Conservation (phyloP, 2,797 vertebrate species). For the Bovichtus diacanthus region DNA sequence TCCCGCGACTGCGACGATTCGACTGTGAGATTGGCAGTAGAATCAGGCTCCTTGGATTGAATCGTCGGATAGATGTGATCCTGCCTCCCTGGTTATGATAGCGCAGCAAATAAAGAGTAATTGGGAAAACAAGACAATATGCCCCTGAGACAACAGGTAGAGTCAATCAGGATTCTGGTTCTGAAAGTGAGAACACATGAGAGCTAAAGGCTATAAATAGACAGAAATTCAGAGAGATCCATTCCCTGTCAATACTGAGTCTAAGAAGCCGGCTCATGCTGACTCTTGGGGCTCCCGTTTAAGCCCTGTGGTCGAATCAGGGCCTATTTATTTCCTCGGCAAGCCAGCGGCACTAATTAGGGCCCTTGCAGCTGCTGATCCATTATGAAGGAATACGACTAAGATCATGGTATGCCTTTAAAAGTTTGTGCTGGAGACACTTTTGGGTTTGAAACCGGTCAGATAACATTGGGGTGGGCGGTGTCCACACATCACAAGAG, state of each 20-base stretch:
- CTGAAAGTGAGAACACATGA: slow-evolving; percentile 57
- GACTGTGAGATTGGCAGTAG: no score
- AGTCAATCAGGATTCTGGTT: slow-evolving; percentile 43
- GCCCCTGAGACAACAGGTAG: slow-evolving; percentile 30
- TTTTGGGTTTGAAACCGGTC: slow-evolving; percentile 54
- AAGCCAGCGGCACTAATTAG: slow-evolving; percentile 76
- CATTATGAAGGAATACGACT: slow-evolving; percentile 75
- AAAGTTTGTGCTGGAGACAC: slow-evolving; percentile 78
- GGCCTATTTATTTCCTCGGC: slow-evolving; percentile 71
- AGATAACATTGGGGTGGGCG: slow-evolving; percentile 24
- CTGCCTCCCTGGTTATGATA: slow-evolving; percentile 5
- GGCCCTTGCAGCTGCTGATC: slow-evolving; percentile 72
- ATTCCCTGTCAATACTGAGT: slow-evolving; percentile 66
- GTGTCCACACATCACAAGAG: slow-evolving; percentile 52
- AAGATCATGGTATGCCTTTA: slow-evolving; percentile 72
- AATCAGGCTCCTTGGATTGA: no score
- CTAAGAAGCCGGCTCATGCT: slow-evolving; percentile 61
- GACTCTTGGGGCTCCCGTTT: slow-evolving; percentile 49
- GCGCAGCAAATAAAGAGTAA: slow-evolving; percentile 21
- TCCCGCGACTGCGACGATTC: no score
- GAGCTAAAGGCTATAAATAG: slow-evolving; percentile 64
- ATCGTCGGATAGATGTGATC: neutral
- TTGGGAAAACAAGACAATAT: slow-evolving; percentile 24
- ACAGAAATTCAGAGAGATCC: slow-evolving; percentile 55
- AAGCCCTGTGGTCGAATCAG: slow-evolving; percentile 58